These are phyloP conservation scores for Zele albiditarsus DNA, from an alignment of 2,888 invertebrate species.

Conservation along the genomic window DNA sequence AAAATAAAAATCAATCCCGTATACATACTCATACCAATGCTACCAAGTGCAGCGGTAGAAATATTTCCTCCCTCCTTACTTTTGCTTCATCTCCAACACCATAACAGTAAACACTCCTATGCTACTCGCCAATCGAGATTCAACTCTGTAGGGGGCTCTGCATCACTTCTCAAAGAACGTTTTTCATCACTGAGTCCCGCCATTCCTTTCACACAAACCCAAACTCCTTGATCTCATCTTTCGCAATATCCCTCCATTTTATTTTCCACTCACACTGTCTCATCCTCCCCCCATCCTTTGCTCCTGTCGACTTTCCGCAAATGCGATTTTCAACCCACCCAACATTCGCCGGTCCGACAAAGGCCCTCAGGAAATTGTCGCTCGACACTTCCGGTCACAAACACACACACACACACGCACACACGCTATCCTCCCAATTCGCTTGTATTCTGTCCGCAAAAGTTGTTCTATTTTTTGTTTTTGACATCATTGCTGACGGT, in stretches of 20 bases:
- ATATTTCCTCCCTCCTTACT: slow-evolving; percentile 21
- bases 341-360: slow-evolving; percentile 45
- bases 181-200: slow-evolving; percentile 43
- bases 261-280: neutral
- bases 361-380: slow-evolving; percentile 54
- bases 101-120: slow-evolving; percentile 45
- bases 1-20: neutral
- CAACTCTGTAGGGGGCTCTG: slow-evolving; percentile 29
- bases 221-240: slow-evolving; percentile 16
- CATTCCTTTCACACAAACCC: slow-evolving; percentile 36
- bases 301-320: slow-evolving; percentile 46
- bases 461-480: no score
- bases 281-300: neutral
- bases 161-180: slow-evolving; percentile 44
- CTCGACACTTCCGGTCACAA: slow-evolving; percentile 51
- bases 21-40: no score
- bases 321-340: slow-evolving; percentile 46
- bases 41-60: neutral
- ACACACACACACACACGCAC: slow-evolving; percentile 4
- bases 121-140: slow-evolving; percentile 42
- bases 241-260: slow-evolving; percentile 21
- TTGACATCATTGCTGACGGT: no score
- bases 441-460: neutral
- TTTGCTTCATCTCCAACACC: neutral
- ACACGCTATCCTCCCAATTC: no score